Evolutionary conservation across 1,140 invertebrate species (phyloP), one percentile per base, ranked within the genome.

Genomic region (Pseudomyrmex cubaensis): DNA sequence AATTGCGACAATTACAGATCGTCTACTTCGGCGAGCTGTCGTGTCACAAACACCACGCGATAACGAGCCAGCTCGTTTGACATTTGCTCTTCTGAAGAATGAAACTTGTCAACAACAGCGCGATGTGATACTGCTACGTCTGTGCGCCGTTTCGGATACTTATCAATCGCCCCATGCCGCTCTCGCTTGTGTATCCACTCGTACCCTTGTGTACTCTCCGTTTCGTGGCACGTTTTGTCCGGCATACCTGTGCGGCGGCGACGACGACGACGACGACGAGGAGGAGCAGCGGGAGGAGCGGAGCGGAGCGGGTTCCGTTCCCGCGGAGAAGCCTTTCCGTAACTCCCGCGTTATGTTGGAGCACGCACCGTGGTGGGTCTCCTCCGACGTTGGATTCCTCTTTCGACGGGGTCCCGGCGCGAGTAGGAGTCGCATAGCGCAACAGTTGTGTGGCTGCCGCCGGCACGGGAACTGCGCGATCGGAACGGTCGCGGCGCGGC

Each of bases 381-480:
- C 48, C 57, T 64, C 44, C 25, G 56, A 25, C 46, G 48, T 48
- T 13, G 22, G 61, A 15, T 56, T 17, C 57, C 76, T 64, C 35
- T 64, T 13, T n/a, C 52, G 54, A 52, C 10, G 72, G 35, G 56
- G 44, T 73, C 17, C 22, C 22, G 52, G 12, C 69, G 69, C 57
- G 54, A 48, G 57, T 46, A 46, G 63, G 73, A 73, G 72, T 20
- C 61, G 64, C 70, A 50, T 61, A 50, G 44, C 17, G 54, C 73
- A 61, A 62, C 67, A 89, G 84, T 85, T 80, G 87, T 85, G 87
- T 85, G 72, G 35, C 50, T 77, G 66, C 83, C 56, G 77, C 73
- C 61, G 73, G 35, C 67, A 62, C 82, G 67, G 67, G 57, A 70
- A 87, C 83, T 48, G 69, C 5, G 35, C 35, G 61, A 74, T 17